phyloP scores from a whole-genome alignment of 2,113 vertebrate species.

The Tretioscincus oriximinensis region DNA sequence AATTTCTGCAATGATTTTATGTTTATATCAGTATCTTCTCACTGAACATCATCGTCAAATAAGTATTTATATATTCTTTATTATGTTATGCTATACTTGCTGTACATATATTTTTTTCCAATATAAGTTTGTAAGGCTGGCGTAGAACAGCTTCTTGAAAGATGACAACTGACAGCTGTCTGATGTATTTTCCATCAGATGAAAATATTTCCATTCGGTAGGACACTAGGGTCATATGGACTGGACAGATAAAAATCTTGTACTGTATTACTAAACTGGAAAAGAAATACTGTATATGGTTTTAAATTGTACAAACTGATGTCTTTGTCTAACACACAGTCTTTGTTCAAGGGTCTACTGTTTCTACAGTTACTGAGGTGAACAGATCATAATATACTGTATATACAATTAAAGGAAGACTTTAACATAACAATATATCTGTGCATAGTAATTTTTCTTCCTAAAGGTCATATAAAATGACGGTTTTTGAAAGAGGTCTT shows the following conservation, averaged over 20 bases:
- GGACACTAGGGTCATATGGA: background rate
- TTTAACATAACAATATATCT: no score
- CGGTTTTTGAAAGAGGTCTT: background rate
- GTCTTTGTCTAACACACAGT: background rate
- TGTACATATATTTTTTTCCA: background rate
- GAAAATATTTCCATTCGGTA: background rate
- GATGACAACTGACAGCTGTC: constrained; percentile 13
- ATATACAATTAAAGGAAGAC: no score
- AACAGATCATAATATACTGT: background rate
- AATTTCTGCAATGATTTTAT: no score
- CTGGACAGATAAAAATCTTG: constrained; percentile 8
- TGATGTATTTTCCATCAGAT: background rate
- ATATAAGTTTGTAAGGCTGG: background rate
- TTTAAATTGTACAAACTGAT: background rate
- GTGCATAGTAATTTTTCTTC: background rate
- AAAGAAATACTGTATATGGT: background rate
- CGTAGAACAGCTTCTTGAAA: background rate
- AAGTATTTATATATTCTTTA: background rate
- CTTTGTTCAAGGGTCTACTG: background rate
- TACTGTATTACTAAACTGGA: background rate
- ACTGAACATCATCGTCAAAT: background rate
- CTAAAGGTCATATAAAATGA: background rate
- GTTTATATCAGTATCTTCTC: background rate
- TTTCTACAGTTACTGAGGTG: background rate
- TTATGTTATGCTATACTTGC: background rate